phyloP scores from a whole-genome alignment of 2,888 invertebrate species.

The Campoplex nolae region DNA sequence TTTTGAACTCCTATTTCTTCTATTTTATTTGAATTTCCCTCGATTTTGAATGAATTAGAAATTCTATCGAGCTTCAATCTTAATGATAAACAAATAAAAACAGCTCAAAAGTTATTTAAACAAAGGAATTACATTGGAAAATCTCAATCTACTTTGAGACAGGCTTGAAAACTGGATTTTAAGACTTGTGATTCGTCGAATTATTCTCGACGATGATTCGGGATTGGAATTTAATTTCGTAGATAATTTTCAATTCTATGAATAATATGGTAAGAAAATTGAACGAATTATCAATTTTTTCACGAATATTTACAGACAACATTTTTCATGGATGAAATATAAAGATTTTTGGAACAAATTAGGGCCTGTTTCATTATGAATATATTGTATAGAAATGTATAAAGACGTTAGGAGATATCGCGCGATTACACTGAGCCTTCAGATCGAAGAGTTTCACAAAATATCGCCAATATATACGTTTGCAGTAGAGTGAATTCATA shows the following conservation, averaged over 20 bases:
- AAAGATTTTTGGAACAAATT: neutral
- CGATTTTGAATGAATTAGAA: too few relatives aligned
- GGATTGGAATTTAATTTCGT: too few relatives aligned
- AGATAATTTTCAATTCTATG: too few relatives aligned
- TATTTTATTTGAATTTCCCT: too few relatives aligned
- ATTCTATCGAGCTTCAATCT: too few relatives aligned
- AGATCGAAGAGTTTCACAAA: constrained; percentile 54
- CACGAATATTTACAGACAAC: too few relatives aligned
- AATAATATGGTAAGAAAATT: too few relatives aligned
- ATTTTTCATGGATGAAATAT: neutral
- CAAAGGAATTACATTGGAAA: too few relatives aligned
- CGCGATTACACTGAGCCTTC: constrained; percentile 56
- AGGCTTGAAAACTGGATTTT: neutral
- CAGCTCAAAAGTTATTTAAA: too few relatives aligned
- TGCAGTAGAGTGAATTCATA: constrained; percentile 49
- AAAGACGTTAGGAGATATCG: constrained; percentile 48
- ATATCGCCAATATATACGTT: constrained; percentile 36
- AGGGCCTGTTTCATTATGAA: neutral
- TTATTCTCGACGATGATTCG: neutral
- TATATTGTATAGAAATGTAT: constrained; percentile 4
- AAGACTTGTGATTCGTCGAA: neutral
- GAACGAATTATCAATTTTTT: too few relatives aligned
- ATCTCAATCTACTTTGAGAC: neutral
- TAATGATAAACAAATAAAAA: too few relatives aligned
- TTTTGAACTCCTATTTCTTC: too few relatives aligned